phyloP scores from a whole-genome alignment of 2,888 invertebrate species.

The Sinodicranocentrus sp. region DNA sequence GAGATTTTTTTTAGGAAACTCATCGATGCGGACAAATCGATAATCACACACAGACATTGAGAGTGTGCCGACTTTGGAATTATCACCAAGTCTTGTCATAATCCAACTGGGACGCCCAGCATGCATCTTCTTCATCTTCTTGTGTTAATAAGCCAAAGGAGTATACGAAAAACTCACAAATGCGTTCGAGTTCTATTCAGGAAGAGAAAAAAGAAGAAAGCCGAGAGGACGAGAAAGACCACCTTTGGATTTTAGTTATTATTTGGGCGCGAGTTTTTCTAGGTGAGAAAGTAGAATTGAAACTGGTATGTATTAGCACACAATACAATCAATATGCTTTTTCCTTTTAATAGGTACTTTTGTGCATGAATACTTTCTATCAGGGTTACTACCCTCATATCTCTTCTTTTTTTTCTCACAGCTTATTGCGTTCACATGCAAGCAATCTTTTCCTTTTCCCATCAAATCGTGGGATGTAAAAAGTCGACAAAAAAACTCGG shows the following conservation, averaged over 20 bases:
- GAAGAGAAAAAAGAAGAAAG: constrained; percentile 15
- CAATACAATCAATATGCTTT: background rate
- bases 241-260: constrained; percentile 57
- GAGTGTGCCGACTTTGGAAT: constrained; percentile 53
- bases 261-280: constrained; percentile 26
- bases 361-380: background rate
- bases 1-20: constrained; percentile 6
- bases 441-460: background rate
- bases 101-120: constrained; percentile 65
- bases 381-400: background rate
- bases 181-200: too few relatives aligned
- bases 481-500: background rate
- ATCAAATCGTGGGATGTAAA: too few relatives aligned
- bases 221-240: constrained; percentile 21
- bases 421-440: constrained; percentile 13
- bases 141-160: constrained; percentile 43
- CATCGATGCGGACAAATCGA: constrained; percentile 60
- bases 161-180: constrained; percentile 19
- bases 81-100: constrained; percentile 66
- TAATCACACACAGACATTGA: constrained; percentile 46
- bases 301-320: background rate
- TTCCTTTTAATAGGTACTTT: background rate
- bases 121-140: constrained; percentile 44
- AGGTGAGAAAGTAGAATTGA: constrained; percentile 4
- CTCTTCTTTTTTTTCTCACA: constrained; percentile 6